Base-by-base conservation (phyloP, 64 coral and sea anemone species). In the Platygyra sinensis region DNA sequence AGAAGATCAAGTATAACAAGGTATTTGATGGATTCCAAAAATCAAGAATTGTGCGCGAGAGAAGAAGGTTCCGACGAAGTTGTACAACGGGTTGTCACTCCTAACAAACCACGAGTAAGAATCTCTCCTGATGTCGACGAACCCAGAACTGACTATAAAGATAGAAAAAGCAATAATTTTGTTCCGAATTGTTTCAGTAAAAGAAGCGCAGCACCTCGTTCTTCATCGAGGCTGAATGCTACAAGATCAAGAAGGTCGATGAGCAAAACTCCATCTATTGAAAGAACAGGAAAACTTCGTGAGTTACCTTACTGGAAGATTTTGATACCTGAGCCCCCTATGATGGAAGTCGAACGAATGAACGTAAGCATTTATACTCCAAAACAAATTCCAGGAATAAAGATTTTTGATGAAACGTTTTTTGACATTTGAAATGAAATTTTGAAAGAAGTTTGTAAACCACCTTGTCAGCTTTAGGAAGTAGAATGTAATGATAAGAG, bases 331-430 rank as follows among this genome's bases (percentile, higher is more conserved):
- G 93, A 94, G 54, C 96, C 96, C 2, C 96, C 96, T 0, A 89
- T 92, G 72, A 92, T 98, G 79, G 96, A 92, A 52, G 86, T 98
- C 13, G 93, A 77, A 8, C 80, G 82, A 64, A 98, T 98, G 96
- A 98, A 98, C 38, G 96, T 98, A 42, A 98, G 96, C 85, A 98
- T 98, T 31, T 98, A 94, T 27, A 98, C 96, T 4, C 96, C 96
- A 31, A 98, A 98, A 77, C 82, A 89, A 11, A 78, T 98, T 27
- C 96, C 96, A 4, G 96, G 96, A 32, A 98, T 98, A 54, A 98
- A 95, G 78, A 93, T 98, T 38, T 98, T 98, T 74, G 96, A 98
- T 82, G 96, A 98, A 75, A 87, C 93, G 12, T 75, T 95, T 22
- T 98, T 98, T 87, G 93, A 95, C 8, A 95, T 98, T 89, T 94